Percentiles rank a stretch among this genome's conserved stretches.
phyloP scores from a whole-genome alignment of 2,888 invertebrate genomes.

The Osmoderma eremita region DNA sequence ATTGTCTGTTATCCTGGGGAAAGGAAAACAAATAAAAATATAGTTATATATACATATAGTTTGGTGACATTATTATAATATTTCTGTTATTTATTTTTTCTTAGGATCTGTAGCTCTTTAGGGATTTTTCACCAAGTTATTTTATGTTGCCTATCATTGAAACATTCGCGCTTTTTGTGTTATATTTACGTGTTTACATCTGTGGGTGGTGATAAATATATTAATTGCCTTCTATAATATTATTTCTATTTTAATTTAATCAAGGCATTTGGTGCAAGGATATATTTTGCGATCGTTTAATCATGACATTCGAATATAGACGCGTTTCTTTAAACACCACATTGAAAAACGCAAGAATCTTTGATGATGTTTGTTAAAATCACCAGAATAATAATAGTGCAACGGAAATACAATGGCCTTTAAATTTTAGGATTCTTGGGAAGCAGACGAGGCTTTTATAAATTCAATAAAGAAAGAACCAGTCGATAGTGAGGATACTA shows the following conservation, averaged over 20 bases:
- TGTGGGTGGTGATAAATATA: background rate
- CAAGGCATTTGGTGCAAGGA: too few relatives aligned
- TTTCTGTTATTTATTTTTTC: too few relatives aligned
- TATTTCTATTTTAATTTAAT: background rate
- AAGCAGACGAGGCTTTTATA: slow-evolving; percentile 34
- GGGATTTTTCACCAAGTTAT: background rate
- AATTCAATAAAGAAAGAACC: slow-evolving; percentile 42
- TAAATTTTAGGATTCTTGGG: slow-evolving; percentile 54
- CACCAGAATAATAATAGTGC: too few relatives aligned
- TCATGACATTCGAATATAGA: slow-evolving; percentile 40
- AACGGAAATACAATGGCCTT: background rate
- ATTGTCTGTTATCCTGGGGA: too few relatives aligned
- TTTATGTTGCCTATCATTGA: background rate
- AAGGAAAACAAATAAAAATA: too few relatives aligned
- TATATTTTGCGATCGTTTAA: background rate
- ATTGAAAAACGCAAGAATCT: slow-evolving; percentile 56
- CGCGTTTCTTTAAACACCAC: slow-evolving; percentile 56
- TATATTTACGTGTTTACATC: background rate
- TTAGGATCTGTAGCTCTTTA: background rate
- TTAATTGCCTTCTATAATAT: background rate
- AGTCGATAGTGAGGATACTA: slow-evolving; percentile 38
- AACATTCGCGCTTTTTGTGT: slow-evolving; percentile 3
- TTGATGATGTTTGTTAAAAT: slow-evolving; percentile 54
- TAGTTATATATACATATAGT: too few relatives aligned
- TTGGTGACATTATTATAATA: too few relatives aligned